Evolutionary conservation across 2,113 vertebrate species (phyloP).

Genomic region (Coreoperca whiteheadi): DNA sequence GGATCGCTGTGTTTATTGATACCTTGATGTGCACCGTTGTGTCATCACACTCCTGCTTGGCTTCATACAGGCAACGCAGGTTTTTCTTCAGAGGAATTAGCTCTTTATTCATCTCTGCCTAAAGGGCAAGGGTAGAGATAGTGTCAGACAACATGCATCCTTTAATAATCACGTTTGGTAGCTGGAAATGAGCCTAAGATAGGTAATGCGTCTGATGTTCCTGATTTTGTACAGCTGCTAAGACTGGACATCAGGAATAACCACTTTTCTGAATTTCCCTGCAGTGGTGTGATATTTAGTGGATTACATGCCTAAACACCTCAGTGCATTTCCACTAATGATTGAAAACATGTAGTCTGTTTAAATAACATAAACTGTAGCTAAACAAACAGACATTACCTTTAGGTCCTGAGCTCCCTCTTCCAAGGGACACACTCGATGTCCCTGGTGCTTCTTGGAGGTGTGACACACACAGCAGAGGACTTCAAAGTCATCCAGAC

Average conservation of each 20-base stretch:
- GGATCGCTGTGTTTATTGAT: conserved; percentile 67
- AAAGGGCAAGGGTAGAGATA: neutral
- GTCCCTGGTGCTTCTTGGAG: conserved; percentile 84
- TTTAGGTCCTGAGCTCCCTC: conserved; percentile 85
- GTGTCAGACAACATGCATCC: neutral
- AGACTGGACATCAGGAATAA: neutral
- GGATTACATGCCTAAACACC: neutral
- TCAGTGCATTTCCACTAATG: neutral
- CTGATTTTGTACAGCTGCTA: neutral
- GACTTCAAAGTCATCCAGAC: conserved; percentile 81
- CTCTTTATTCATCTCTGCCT: conserved; percentile 81
- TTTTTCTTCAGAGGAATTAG: conserved; percentile 82
- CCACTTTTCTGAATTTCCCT: neutral
- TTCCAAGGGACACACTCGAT: conserved; percentile 82
- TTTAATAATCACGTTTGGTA: neutral
- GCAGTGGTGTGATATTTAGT: neutral
- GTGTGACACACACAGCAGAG: conserved; percentile 86
- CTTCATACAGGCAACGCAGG: conserved; percentile 83
- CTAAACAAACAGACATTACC: conserved; percentile 67
- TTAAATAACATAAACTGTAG: neutral
- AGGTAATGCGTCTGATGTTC: neutral
- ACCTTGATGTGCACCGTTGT: conserved; percentile 86
- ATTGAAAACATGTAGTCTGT: neutral
- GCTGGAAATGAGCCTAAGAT: neutral
- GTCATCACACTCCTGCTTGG: conserved; percentile 86